A percentile compares a stretch with the other conserved stretches of the same genome.
phyloP scores from a whole-genome alignment of 2,113 vertebrate species.

The Octodon degus region DNA sequence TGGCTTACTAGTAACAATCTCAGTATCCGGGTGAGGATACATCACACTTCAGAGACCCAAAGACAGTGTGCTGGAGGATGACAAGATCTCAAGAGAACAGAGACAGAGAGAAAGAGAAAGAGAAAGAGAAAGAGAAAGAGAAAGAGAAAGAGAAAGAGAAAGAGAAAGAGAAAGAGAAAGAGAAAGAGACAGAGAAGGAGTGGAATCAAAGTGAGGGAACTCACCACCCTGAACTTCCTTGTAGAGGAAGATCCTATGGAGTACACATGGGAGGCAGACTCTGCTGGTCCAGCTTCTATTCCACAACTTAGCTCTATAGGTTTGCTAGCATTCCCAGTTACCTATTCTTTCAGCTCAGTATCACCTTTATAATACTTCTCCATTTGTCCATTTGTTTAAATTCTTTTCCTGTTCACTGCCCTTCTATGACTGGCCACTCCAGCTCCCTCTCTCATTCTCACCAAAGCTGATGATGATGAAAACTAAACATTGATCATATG shows the following conservation, averaged over 20 bases:
- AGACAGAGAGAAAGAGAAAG: background rate
- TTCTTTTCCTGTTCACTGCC: background rate
- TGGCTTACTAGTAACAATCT: background rate
- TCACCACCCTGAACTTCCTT: background rate
- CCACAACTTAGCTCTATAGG: background rate
- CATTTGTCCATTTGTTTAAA: background rate
- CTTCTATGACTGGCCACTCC: background rate
- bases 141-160: background rate
- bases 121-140: too few relatives aligned
- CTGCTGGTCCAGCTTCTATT: background rate
- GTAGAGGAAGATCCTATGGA: background rate
- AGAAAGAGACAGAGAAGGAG: background rate
- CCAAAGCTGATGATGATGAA: background rate
- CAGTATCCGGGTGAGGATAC: background rate
- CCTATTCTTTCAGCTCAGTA: background rate
- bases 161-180: background rate
- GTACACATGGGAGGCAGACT: background rate
- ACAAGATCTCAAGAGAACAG: background rate
- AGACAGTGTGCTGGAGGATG: background rate
- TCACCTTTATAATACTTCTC: background rate
- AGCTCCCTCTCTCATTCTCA: background rate
- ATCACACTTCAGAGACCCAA: conserved; percentile 13
- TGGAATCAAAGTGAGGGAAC: background rate
- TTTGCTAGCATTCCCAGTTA: background rate
- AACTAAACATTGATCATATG: background rate